Evolutionary conservation across 2,888 invertebrate species (phyloP).

Genomic region (Caenorhabditis afra): DNA sequence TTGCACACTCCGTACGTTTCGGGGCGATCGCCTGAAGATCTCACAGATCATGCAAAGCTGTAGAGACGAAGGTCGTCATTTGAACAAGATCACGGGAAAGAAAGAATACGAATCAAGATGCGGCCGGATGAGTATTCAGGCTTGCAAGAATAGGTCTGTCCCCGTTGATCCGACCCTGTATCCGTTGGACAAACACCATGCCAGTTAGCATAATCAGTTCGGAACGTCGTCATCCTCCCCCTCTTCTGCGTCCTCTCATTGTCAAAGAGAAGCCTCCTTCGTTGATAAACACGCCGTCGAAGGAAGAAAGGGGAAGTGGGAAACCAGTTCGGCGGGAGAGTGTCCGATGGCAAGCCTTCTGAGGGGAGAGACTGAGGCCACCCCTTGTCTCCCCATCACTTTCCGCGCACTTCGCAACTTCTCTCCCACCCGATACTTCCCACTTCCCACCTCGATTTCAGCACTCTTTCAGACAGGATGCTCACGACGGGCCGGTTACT

Average conservation of each 20-base stretch:
- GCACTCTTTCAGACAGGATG: constrained; percentile 21
- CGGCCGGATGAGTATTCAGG: too few species aligned
- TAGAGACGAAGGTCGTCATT: too few species aligned
- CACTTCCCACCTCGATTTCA: neutral
- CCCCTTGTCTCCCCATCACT: constrained; percentile 27
- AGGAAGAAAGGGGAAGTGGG: constrained; percentile 17
- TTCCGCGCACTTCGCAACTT: constrained; percentile 50
- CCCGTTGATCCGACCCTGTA: too few species aligned
- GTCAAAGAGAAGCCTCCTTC: constrained; percentile 15
- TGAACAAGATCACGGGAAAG: too few species aligned
- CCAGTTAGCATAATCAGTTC: constrained; percentile 30
- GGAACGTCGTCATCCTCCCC: constrained; percentile 23
- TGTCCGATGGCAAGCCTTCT: constrained; percentile 42
- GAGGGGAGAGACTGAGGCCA: constrained; percentile 9
- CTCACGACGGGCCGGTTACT: constrained; percentile 30
- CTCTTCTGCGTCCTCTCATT: constrained; percentile 1
- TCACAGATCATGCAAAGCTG: too few species aligned
- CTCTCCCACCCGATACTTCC: neutral
- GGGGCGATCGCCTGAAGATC: neutral
- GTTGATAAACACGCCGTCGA: constrained; percentile 46
- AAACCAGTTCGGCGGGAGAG: constrained; percentile 30
- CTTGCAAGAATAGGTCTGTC: neutral
- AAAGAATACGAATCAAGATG: too few species aligned
- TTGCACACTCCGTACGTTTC: constrained; percentile 5
- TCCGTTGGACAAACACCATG: too few species aligned